A percentile compares a stretch with the other conserved stretches of the same genome.
phyloP scores from a whole-genome alignment of 1,140 invertebrate species.

The Orchesella cincta region DNA sequence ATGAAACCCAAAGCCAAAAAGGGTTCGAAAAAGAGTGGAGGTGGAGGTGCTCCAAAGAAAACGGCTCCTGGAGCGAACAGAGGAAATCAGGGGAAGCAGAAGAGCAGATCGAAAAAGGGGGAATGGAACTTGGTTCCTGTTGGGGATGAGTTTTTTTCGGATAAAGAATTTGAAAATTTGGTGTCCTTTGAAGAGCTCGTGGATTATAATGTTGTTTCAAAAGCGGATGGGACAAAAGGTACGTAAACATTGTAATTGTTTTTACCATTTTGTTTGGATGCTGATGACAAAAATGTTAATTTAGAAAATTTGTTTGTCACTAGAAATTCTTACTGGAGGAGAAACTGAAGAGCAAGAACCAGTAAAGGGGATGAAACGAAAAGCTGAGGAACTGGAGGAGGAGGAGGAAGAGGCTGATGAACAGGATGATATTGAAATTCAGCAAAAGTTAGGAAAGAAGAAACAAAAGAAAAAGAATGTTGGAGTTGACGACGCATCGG shows the following conservation, averaged over 20 bases:
- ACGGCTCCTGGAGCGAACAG: background rate
- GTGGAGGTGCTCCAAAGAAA: background rate
- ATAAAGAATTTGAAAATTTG: constrained; percentile 48
- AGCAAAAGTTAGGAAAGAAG: background rate
- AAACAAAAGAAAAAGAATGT: background rate
- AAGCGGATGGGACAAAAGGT: constrained; percentile 8
- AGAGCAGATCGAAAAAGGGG: constrained; percentile 19
- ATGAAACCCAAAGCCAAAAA: too few species aligned
- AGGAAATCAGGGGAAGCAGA: background rate
- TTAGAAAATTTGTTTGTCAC: too few species aligned
- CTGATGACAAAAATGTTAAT: too few species aligned
- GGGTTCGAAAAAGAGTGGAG: background rate
- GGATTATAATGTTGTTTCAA: constrained; percentile 43
- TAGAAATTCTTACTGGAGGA: too few species aligned
- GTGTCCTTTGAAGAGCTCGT: constrained; percentile 46
- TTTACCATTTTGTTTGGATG: too few species aligned
- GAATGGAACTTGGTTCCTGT: constrained; percentile 43
- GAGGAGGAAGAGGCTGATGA: background rate
- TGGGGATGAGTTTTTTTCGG: constrained; percentile 40
- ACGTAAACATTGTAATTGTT: too few species aligned
- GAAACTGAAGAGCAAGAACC: too few species aligned
- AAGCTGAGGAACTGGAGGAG: background rate
- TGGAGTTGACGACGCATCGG: background rate
- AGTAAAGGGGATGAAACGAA: background rate
- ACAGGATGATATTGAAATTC: background rate